phyloP scores from a whole-genome alignment of 2,113 vertebrate species.

The Poeciliopsis turrubarensis region DNA sequence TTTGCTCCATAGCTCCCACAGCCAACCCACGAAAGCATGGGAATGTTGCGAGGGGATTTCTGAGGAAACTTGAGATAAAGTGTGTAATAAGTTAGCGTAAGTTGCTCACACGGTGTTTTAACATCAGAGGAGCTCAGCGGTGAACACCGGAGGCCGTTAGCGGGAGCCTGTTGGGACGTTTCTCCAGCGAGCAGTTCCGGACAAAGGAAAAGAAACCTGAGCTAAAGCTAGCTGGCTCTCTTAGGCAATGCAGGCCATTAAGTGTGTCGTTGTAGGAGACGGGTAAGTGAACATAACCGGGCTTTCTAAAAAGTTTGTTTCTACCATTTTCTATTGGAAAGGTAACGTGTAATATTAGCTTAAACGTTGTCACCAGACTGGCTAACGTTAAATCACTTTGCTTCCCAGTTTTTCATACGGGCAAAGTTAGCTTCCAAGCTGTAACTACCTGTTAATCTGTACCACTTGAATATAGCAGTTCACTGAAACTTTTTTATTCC shows the following conservation, averaged over 20 bases:
- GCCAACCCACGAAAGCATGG: conserved; percentile 63
- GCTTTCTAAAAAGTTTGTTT: neutral
- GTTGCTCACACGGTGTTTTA: neutral
- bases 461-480: neutral
- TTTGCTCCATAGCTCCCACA: conserved; percentile 62
- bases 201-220: conserved; percentile 71
- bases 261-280: conserved; percentile 98
- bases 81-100: conserved; percentile 41
- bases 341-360: neutral
- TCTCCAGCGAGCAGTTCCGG: conserved; percentile 47
- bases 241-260: conserved; percentile 93
- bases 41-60: conserved; percentile 64
- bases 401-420: neutral
- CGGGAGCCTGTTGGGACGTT: conserved; percentile 33
- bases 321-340: neutral
- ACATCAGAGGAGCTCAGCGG: neutral
- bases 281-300: conserved; percentile 85
- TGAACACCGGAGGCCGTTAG: neutral
- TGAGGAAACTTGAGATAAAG: conserved; percentile 52
- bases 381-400: conserved; percentile 6
- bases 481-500: neutral
- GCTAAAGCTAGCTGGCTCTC: conserved; percentile 67
- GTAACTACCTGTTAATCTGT: conserved; percentile 32
- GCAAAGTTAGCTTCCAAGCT: conserved; percentile 30
- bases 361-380: neutral